Evolutionary conservation across 2,797 vertebrate genomes (phyloP), one percentile per base, ranked within the genome.

Genomic region (Garrulus glandarius): DNA sequence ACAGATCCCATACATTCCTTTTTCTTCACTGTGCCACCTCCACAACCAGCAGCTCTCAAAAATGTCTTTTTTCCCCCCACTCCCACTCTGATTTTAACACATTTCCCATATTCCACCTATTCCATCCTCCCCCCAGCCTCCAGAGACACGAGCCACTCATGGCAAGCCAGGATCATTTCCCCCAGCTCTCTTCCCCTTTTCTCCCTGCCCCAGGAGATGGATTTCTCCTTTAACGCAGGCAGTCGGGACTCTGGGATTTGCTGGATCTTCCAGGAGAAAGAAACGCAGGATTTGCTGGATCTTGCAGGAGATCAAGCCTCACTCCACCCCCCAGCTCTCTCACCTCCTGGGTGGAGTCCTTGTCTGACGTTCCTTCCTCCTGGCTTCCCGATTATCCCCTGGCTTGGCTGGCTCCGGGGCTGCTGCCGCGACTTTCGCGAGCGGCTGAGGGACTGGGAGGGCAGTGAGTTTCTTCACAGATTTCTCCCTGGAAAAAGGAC

Each of bases 281-380:
- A 77, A 77, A 41, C 6, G 13, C 24, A 27, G 34, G 50, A 59
- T 55, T 59, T 52, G 32, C 67, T 46, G 75, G 46, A 27, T 86
- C 41, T 47, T 10, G 41, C 30, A 34, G 13, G 49, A 57, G 80
- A 87, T 55, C n/a, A n/a, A 64, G 29, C 13, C 87, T 75, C 59
- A 9, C 68, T 75, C 74, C 61, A 69, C 65, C 41, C 19, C 27
- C 6, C n/a, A 34, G 10, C 27, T 68, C 56, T 34, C 96, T 93
- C 96, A 99, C 99, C 99, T 99, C 89, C 98, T 98, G 19, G 99
- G 98, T 43, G 98, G 99, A 46, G 96, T 98, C 86, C 98, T 98
- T 10, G 98, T 98, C 91, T 98, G 99, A 1, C 98, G 98, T 60
- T 99, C 99, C 98, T 99, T 99, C 96, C 98, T 98, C 52, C 99